A percentile compares a stretch with the other conserved stretches of the same genome.
Evolutionary conservation across 2,888 invertebrate genomes (phyloP).

Genomic region (Antheraea yamamai): DNA sequence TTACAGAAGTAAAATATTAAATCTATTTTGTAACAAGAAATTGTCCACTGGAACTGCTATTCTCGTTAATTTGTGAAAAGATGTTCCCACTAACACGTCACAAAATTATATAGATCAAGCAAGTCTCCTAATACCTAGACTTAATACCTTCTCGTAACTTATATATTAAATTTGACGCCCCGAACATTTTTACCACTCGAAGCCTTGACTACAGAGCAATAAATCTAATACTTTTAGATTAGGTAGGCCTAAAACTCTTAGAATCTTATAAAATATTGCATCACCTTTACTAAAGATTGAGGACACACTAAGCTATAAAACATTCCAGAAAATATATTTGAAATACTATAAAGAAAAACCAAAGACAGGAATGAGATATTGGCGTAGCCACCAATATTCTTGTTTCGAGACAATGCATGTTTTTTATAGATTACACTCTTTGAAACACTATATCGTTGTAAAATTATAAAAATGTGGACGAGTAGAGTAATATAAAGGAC

Average conservation of each 20-base stretch:
- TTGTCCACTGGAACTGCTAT: no score
- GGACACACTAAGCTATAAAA: neutral
- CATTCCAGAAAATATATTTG: neutral
- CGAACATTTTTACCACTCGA: neutral
- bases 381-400: neutral
- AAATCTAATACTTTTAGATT: neutral
- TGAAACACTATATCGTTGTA: neutral
- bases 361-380: neutral
- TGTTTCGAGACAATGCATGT: slow-evolving; percentile 10
- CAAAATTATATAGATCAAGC: neutral
- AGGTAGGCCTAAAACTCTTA: neutral
- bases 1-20: no score
- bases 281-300: neutral
- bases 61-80: no score
- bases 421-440: neutral
- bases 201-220: neutral
- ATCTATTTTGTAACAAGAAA: no score
- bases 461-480: neutral
- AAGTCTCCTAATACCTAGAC: neutral
- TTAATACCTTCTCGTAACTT: neutral
- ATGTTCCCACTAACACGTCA: no score
- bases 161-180: neutral
- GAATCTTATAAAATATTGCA: neutral
- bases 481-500: neutral
- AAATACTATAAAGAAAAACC: neutral